phyloP scores from a whole-genome alignment of 2,888 invertebrate genomes.

The Agrotis puta region DNA sequence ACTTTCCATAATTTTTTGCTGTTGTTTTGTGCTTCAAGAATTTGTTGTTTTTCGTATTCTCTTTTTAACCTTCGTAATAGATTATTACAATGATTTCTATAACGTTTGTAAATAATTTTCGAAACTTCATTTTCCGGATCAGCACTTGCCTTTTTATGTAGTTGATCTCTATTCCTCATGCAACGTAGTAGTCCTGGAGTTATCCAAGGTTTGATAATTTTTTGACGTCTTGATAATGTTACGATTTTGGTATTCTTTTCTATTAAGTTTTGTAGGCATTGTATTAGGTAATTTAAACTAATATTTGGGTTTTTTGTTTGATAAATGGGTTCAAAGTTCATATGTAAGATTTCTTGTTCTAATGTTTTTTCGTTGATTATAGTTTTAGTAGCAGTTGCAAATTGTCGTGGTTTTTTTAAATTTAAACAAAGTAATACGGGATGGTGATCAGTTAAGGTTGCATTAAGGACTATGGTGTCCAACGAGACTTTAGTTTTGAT shows the following conservation, averaged over 20 bases:
- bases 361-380: background rate
- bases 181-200: background rate
- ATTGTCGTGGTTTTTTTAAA: background rate
- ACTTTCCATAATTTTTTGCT: constrained; percentile 7
- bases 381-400: background rate
- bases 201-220: constrained; percentile 5
- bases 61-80: constrained; percentile 1
- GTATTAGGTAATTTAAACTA: background rate
- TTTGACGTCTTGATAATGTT: background rate
- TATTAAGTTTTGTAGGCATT: background rate
- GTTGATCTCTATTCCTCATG: background rate
- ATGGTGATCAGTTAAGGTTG: constrained; percentile 17
- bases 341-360: background rate
- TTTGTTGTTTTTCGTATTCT: constrained; percentile 5
- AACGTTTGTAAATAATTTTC: background rate
- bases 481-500: background rate
- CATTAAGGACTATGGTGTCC: background rate
- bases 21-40: background rate
- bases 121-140: constrained; percentile 3
- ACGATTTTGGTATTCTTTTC: background rate
- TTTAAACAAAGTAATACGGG: constrained; percentile 3
- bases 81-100: constrained; percentile 8
- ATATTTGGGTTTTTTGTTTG: background rate
- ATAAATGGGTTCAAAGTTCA: background rate
- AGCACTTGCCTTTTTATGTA: background rate